phyloP scores from a whole-genome alignment of 2,888 invertebrate genomes.

The Heliconius aoede region DNA sequence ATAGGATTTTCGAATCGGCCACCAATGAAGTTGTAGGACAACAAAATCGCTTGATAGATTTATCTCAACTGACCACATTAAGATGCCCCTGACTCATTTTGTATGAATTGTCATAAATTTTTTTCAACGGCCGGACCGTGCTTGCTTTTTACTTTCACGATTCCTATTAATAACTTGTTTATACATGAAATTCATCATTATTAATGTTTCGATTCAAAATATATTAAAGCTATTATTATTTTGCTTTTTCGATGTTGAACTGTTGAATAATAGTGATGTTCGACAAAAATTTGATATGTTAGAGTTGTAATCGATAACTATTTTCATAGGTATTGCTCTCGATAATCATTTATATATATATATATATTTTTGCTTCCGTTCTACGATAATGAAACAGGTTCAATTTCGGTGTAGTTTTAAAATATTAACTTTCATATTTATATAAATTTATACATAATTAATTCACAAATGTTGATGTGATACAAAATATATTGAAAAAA shows the following conservation, averaged over 20 bases:
- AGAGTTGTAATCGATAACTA: conserved; percentile 15
- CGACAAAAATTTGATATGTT: conserved; percentile 25
- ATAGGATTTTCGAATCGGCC: conserved; percentile 84
- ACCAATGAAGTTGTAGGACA: conserved; percentile 84
- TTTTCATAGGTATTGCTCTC: neutral
- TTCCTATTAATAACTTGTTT: conserved; percentile 45
- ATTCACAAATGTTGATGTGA: neutral
- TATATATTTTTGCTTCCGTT: neutral
- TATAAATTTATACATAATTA: neutral
- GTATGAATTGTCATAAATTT: conserved; percentile 78
- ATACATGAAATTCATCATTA: conserved; percentile 47
- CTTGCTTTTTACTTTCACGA: conserved; percentile 43
- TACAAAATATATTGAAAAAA: neutral
- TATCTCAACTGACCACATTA: conserved; percentile 82
- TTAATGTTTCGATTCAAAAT: conserved; percentile 39
- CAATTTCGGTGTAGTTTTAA: neutral
- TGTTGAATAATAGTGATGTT: conserved; percentile 40
- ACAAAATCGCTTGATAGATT: conserved; percentile 84
- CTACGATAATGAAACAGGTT: neutral
- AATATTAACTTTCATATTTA: neutral
- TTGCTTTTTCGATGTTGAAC: conserved; percentile 36
- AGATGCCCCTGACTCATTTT: conserved; percentile 78
- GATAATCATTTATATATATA: neutral
- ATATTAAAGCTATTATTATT: conserved; percentile 39
- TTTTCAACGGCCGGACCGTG: conserved; percentile 49